Conservation (phyloP, 2,113 vertebrate species). For the Hypomesus transpacificus region DNA sequence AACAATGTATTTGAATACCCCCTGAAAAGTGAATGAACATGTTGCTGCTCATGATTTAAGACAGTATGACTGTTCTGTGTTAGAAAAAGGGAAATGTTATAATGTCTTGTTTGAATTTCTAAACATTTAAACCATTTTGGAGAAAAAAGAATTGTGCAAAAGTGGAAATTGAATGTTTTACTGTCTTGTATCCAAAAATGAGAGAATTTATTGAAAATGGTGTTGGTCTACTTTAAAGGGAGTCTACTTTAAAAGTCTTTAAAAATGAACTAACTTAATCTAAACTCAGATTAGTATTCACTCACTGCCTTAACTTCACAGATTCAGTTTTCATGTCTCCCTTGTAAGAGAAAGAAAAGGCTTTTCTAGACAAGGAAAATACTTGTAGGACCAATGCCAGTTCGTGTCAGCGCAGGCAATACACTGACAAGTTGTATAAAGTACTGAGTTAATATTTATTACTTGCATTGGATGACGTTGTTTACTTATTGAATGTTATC, state of each 20-base stretch:
- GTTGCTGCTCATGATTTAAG: neutral
- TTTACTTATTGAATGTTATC: conserved; percentile 99
- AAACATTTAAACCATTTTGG: conserved; percentile 36
- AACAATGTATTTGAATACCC: neutral
- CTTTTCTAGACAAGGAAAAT: conserved; percentile 72
- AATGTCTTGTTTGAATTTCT: conserved; percentile 35
- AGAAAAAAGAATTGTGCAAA: conserved; percentile 47
- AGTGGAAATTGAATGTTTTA: conserved; percentile 57
- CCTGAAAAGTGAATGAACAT: conserved; percentile 11
- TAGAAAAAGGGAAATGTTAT: conserved; percentile 58
- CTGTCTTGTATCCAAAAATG: conserved; percentile 59
- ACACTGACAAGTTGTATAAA: too few relatives aligned
- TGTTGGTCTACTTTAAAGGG: conserved; percentile 60
- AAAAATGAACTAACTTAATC: conserved; percentile 46
- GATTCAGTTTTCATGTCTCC: conserved; percentile 85
- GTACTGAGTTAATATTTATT: conserved; percentile 99
- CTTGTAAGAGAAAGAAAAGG: conserved; percentile 74
- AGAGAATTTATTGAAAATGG: conserved; percentile 67
- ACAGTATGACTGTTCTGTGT: conserved; percentile 27
- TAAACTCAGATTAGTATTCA: conserved; percentile 66
- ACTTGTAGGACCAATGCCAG: conserved; percentile 90
- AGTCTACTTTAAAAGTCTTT: conserved; percentile 60
- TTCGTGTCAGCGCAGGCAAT: too few relatives aligned
- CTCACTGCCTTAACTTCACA: conserved; percentile 97
- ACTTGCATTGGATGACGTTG: conserved; percentile 95